Base-by-base conservation (phyloP, 2,888 invertebrate genomes). In the Tolmerus cingulatus region DNA sequence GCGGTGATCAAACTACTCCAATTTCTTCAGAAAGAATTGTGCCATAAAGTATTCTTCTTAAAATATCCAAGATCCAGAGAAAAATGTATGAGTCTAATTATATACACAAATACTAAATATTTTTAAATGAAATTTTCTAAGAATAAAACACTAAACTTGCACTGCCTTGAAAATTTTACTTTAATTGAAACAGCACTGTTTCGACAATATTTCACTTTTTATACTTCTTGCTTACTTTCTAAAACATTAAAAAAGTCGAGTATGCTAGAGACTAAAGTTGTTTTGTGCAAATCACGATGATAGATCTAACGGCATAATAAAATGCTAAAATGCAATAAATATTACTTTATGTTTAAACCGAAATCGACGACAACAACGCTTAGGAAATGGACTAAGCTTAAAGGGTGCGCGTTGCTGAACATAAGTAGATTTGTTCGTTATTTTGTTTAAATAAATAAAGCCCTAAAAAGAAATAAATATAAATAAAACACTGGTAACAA, bases 401-500 rank as follows among this genome's bases (percentile, higher is more conserved):
- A 66, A n/a, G 55, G 19, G 27, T 66, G 66, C 66, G 66, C 66
- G 66, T 66, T 19, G 27, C 23, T 23, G 66, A 19, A 66, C 23
- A 66, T 14, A 66, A 66, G 27, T 66, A 66, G 66, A 66, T 66
- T 66, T 66, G 66, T 66, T 66, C 66, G 66, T 66, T 46, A 46
- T 46, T 7, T 51, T 51, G 19, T 27, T 23, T 23, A 66, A 55
- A 66, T 66, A 66, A 66, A 66, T 66, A 66, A 46, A 66, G 66
- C 66, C 66, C 27, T 76, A 81, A 55, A 81, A 51, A 81, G 27
- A n/a, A n/a, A 30, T 30, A 55, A 55, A 46, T 51, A 81, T 51
- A 81, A 81, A 81, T 81, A 81, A 81, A 81, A 76, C 2, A 23
- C 2, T 66, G 16, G 23, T 81, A 81, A 81, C 81, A 81, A 81